These are phyloP conservation scores for Ormyrus nitidulus DNA, from an alignment of 2,888 invertebrate genomes.

Conservation along the genomic window DNA sequence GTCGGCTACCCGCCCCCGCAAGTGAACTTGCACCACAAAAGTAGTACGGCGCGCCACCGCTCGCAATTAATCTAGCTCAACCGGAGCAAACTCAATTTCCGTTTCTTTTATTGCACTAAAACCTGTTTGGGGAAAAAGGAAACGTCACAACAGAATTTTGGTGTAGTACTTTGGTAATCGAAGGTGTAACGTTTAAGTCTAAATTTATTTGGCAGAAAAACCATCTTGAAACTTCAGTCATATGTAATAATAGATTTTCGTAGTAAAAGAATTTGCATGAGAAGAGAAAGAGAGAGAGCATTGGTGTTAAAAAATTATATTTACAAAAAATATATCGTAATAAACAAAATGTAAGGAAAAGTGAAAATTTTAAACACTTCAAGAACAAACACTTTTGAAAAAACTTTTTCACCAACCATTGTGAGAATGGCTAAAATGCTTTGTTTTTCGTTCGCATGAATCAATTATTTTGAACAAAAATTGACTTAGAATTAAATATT, in stretches of 20 bases:
- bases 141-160: conserved; percentile 26
- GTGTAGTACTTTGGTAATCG: conserved; percentile 3
- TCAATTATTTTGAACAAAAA: conserved; percentile 5
- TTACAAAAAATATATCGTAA: conserved; percentile 21
- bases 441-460: background rate
- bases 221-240: conserved; percentile 37
- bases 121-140: too few relatives aligned
- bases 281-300: background rate
- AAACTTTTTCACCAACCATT: conserved; percentile 9
- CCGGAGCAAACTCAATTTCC: too few relatives aligned
- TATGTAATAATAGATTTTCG: background rate
- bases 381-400: conserved; percentile 20
- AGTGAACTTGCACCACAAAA: too few relatives aligned
- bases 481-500: conserved; percentile 22
- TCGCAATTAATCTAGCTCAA: too few relatives aligned
- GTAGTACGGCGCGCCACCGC: too few relatives aligned
- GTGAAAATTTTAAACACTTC: conserved; percentile 2
- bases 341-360: conserved; percentile 17
- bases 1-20: too few relatives aligned
- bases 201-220: conserved; percentile 38
- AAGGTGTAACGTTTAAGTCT: conserved; percentile 12
- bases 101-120: too few relatives aligned
- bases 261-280: conserved; percentile 31
- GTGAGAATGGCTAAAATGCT: background rate
- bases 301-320: conserved; percentile 31